Conservation (phyloP, 2,888 invertebrate genomes). For the Philereme vetulata region DNA sequence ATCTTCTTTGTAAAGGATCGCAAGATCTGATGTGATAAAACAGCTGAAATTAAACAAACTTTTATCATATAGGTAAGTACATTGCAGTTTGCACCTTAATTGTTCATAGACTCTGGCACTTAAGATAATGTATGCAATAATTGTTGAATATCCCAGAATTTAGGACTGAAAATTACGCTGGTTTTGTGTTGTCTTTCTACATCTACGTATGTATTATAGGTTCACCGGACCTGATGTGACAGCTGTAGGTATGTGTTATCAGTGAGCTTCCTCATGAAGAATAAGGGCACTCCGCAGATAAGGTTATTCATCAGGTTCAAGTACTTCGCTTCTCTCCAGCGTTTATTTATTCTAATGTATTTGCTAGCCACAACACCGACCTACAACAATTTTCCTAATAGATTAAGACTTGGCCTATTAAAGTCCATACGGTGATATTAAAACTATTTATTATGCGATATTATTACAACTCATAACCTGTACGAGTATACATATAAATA, state of each 20-base stretch:
- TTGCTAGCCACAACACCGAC: slow-evolving; percentile 68
- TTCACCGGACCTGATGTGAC: slow-evolving; percentile 60
- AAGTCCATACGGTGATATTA: too few species aligned
- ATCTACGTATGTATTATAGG: background rate
- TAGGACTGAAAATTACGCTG: too few species aligned
- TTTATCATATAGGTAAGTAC: too few species aligned
- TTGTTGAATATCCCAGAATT: too few species aligned
- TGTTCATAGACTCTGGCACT: too few species aligned
- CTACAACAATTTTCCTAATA: slow-evolving; percentile 41
- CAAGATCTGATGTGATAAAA: slow-evolving; percentile 75
- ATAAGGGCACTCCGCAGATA: slow-evolving; percentile 72
- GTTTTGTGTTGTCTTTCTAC: too few species aligned
- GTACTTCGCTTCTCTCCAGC: slow-evolving; percentile 60
- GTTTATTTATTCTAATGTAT: slow-evolving; percentile 59
- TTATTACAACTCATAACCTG: too few species aligned
- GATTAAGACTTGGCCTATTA: too few species aligned
- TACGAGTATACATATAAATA: too few species aligned
- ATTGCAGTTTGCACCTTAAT: too few species aligned
- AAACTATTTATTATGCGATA: too few species aligned
- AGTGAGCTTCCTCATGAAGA: slow-evolving; percentile 61
- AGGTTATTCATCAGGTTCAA: slow-evolving; percentile 75
- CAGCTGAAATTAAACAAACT: slow-evolving; percentile 48
- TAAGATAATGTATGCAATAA: too few species aligned
- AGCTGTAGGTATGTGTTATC: slow-evolving; percentile 64
- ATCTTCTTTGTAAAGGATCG: slow-evolving; percentile 69